Evolutionary conservation across 30 jellyfish, hydroid and myxozoan genomes (phyloP).

Genomic region (Turritopsis rubra): DNA sequence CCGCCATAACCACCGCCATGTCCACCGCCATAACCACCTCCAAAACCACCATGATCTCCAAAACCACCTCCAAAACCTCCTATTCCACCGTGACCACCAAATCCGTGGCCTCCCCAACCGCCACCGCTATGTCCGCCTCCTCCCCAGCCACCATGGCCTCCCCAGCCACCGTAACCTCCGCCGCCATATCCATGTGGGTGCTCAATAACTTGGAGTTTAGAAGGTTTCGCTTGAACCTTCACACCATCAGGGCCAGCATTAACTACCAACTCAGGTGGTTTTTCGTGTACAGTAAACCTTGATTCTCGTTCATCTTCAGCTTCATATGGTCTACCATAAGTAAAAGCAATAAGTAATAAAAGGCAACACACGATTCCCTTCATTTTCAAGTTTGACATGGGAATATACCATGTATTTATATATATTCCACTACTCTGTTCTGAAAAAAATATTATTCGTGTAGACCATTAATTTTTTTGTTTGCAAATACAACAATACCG

Average conservation of each 20-base stretch:
- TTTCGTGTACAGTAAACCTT: slow-evolving; percentile 86
- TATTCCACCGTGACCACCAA: slow-evolving; percentile 41
- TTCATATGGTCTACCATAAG: slow-evolving; percentile 65
- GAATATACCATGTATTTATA: not conserved
- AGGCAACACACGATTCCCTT: slow-evolving; percentile 12
- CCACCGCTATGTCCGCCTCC: slow-evolving; percentile 67
- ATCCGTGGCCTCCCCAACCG: slow-evolving; percentile 32
- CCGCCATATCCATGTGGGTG: slow-evolving; percentile 56
- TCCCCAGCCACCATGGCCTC: slow-evolving; percentile 48
- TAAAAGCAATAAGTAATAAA: slow-evolving; percentile 32
- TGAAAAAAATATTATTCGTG: not conserved
- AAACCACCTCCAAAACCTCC: slow-evolving; percentile 36
- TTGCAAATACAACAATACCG: slow-evolving; percentile 2
- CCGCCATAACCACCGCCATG: slow-evolving; percentile 44
- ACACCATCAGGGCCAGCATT: slow-evolving; percentile 97
- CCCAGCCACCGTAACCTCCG: slow-evolving; percentile 50
- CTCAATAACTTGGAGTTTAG: slow-evolving; percentile 84
- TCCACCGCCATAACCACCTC: slow-evolving; percentile 49
- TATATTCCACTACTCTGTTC: not conserved
- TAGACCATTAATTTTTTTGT: not conserved
- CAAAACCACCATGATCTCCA: slow-evolving; percentile 29
- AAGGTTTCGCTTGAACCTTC: slow-evolving; percentile 88
- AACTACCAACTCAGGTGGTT: slow-evolving; percentile 83
- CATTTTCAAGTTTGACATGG: not conserved
- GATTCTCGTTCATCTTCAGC: slow-evolving; percentile 48